Evolutionary conservation across 2,888 invertebrate species (phyloP).

Genomic region (Andrena praecox): DNA sequence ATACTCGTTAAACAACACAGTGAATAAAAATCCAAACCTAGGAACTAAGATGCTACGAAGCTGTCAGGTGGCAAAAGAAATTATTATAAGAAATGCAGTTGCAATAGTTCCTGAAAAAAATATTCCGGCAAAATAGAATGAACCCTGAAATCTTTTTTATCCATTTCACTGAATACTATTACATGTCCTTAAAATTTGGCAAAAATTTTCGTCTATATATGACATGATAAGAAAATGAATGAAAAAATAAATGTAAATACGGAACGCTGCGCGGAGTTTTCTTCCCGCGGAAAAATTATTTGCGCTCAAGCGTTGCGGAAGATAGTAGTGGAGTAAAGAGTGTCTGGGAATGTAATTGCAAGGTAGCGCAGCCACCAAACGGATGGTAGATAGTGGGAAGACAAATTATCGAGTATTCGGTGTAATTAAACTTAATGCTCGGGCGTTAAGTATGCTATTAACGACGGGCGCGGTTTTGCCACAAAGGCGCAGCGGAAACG

Average conservation of each 20-base stretch:
- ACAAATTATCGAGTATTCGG: conserved; percentile 41
- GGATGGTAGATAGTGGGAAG: conserved; percentile 9
- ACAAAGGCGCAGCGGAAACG: conserved; percentile 19
- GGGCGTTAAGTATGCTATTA: conserved; percentile 42
- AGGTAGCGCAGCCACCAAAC: conserved; percentile 3
- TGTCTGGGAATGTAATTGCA: conserved; percentile 32
- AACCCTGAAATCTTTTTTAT: no score
- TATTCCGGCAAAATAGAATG: no score
- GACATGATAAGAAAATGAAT: no score
- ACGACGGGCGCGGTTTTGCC: conserved; percentile 8
- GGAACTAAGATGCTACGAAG: no score
- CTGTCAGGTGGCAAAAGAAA: no score
- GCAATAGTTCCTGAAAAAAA: no score
- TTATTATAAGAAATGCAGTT: no score
- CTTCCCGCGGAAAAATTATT: conserved; percentile 11
- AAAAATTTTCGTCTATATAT: no score
- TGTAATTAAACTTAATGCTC: conserved; percentile 43
- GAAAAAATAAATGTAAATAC: not conserved
- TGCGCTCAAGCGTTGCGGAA: not conserved
- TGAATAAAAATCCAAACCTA: no score
- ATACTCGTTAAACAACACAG: no score
- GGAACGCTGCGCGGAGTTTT: not conserved
- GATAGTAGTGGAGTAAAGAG: conserved; percentile 1
- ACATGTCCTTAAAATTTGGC: no score
- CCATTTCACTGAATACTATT: no score